phyloP scores from a whole-genome alignment of 2,888 invertebrate species.

The Meteorus cinctellus region DNA sequence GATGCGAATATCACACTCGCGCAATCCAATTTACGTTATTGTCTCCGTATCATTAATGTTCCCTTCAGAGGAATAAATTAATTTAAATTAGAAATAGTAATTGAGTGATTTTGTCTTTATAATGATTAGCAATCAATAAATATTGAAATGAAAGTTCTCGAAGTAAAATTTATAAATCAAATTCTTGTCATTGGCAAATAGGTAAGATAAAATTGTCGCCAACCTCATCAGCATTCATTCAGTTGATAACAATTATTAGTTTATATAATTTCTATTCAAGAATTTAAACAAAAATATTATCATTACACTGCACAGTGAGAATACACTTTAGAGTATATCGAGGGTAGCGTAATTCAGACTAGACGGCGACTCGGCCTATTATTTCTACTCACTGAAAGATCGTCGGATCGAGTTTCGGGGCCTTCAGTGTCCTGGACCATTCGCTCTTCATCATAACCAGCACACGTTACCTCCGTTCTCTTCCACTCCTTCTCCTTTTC shows the following conservation, averaged over 20 bases:
- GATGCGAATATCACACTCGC: constrained; percentile 6
- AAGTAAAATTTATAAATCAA: too few relatives aligned
- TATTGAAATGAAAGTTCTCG: too few relatives aligned
- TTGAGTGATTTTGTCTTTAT: not conserved
- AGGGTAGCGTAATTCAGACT: constrained; percentile 16
- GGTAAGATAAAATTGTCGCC: too few relatives aligned
- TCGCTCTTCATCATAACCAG: constrained; percentile 38
- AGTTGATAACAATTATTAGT: too few relatives aligned
- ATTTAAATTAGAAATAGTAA: not conserved
- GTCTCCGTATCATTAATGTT: not conserved
- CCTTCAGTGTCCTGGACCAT: constrained; percentile 49
- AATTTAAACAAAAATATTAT: not conserved
- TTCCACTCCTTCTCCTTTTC: constrained; percentile 9
- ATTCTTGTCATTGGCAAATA: too few relatives aligned
- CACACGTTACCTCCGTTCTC: constrained; percentile 23
- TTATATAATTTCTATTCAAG: too few relatives aligned
- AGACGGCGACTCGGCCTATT: constrained; percentile 36
- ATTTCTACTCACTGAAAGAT: constrained; percentile 53
- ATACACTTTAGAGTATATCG: not conserved
- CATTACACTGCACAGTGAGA: not conserved
- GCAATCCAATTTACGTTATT: constrained; percentile 13
- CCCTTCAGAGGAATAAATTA: not conserved
- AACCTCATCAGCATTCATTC: too few relatives aligned
- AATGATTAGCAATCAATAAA: not conserved
- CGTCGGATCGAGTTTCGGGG: constrained; percentile 51